These are phyloP conservation scores for Apis cerana DNA, from an alignment of 1,140 invertebrate genomes.

Conservation along the genomic window DNA sequence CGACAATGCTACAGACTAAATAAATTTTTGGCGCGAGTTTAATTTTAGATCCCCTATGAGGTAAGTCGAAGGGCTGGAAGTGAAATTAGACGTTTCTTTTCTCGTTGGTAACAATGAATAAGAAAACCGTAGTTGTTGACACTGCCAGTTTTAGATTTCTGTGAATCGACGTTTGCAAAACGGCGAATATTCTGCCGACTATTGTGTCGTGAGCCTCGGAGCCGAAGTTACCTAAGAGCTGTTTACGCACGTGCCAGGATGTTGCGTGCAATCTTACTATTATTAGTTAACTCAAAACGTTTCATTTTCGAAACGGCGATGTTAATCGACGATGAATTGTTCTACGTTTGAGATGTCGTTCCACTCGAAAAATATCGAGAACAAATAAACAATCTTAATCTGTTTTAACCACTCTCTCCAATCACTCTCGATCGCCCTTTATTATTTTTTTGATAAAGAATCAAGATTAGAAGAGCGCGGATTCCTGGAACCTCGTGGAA, in stretches of 20 bases:
- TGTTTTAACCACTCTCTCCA: not conserved
- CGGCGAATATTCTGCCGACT: constrained; percentile 68
- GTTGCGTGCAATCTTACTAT: constrained; percentile 76
- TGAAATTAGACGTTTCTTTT: not conserved
- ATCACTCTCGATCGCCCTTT: not conserved
- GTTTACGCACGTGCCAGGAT: constrained; percentile 80
- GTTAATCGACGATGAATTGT: constrained; percentile 1
- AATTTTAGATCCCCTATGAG: not conserved
- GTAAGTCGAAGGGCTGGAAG: not conserved
- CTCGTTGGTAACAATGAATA: not conserved
- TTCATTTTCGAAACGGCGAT: constrained; percentile 26
- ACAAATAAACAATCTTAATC: not conserved
- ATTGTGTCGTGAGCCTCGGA: constrained; percentile 37
- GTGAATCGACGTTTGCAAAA: constrained; percentile 50
- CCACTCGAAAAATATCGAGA: not conserved
- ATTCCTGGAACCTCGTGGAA: not conserved
- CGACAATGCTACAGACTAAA: constrained; percentile 40
- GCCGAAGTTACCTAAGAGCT: constrained; percentile 69
- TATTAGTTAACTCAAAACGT: constrained; percentile 66
- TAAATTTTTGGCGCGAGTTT: constrained; percentile 38
- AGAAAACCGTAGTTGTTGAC: not conserved
- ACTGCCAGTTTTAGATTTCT: constrained; percentile 27
- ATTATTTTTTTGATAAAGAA: constrained; percentile 6
- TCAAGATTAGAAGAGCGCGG: not conserved
- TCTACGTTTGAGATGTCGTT: not conserved